phyloP scores from a whole-genome alignment of 2,888 invertebrate genomes.

The Esperia sulphurella region DNA sequence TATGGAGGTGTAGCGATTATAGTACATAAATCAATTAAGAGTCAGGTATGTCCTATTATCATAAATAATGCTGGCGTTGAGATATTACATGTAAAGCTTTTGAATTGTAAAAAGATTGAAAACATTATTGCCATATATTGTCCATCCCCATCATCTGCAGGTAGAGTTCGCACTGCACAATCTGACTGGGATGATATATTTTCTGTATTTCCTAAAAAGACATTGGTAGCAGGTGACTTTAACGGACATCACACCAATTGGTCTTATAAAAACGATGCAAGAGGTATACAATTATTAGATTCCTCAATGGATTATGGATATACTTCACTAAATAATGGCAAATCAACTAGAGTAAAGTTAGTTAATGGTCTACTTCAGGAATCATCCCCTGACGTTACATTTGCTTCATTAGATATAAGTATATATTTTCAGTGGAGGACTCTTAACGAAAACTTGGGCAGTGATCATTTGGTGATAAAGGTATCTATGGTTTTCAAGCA shows the following conservation, averaged over 20 bases:
- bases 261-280: slow-evolving; percentile 21
- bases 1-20: slow-evolving; percentile 17
- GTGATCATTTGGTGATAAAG: slow-evolving; percentile 18
- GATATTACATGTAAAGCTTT: slow-evolving; percentile 4
- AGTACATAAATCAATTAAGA: slow-evolving; percentile 8
- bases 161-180: neutral
- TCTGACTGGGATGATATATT: slow-evolving; percentile 22
- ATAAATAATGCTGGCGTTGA: slow-evolving; percentile 9
- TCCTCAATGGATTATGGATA: slow-evolving; percentile 12
- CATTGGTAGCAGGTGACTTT: slow-evolving; percentile 22
- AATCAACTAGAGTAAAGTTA: slow-evolving; percentile 14
- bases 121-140: slow-evolving; percentile 14
- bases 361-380: slow-evolving; percentile 16
- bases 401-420: slow-evolving; percentile 12
- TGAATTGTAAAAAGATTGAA: slow-evolving; percentile 11
- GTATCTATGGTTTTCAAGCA: neutral
- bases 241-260: slow-evolving; percentile 26
- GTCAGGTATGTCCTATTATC: neutral
- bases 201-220: slow-evolving; percentile 5
- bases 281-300: slow-evolving; percentile 21
- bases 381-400: slow-evolving; percentile 21
- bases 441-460: slow-evolving; percentile 17
- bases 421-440: slow-evolving; percentile 14
- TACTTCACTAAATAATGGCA: slow-evolving; percentile 15
- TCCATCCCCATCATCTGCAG: neutral